These are phyloP conservation scores for Crocallis elinguaria DNA, from an alignment of 2,888 invertebrate genomes.

Conservation along the genomic window DNA sequence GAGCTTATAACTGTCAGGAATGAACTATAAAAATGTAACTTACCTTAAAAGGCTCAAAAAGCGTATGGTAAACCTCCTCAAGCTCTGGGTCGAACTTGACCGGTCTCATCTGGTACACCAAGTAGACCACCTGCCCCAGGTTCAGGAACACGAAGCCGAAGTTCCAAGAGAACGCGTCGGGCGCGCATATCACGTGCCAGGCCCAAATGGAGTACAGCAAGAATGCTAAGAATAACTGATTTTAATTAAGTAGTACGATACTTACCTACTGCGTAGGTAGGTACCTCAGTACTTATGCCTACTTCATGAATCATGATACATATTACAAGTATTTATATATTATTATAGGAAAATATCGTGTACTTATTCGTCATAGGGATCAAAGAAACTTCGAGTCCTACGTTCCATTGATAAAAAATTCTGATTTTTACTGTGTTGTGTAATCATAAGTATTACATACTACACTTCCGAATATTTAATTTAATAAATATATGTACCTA, in stretches of 20 bases:
- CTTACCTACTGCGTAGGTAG: no score
- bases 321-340: no score
- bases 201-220: conserved; percentile 94
- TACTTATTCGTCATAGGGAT: no score
- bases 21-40: conserved; percentile 17
- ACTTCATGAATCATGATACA: no score
- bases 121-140: conserved; percentile 91
- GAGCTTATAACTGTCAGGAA: no score
- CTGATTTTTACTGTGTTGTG: no score
- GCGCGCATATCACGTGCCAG: conserved; percentile 95
- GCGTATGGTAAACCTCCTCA: conserved; percentile 91
- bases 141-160: conserved; percentile 93
- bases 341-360: no score
- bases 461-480: not conserved
- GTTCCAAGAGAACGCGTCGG: conserved; percentile 95
- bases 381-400: no score
- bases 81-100: conserved; percentile 93
- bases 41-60: conserved; percentile 93
- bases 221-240: conserved; percentile 83
- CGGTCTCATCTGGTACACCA: conserved; percentile 92
- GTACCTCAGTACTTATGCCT: no score
- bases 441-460: not conserved
- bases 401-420: no score
- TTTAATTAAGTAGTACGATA: no score
- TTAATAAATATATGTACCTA: not conserved